phyloP scores from a whole-genome alignment of 2,113 vertebrate species.

The Tyrannus savana region DNA sequence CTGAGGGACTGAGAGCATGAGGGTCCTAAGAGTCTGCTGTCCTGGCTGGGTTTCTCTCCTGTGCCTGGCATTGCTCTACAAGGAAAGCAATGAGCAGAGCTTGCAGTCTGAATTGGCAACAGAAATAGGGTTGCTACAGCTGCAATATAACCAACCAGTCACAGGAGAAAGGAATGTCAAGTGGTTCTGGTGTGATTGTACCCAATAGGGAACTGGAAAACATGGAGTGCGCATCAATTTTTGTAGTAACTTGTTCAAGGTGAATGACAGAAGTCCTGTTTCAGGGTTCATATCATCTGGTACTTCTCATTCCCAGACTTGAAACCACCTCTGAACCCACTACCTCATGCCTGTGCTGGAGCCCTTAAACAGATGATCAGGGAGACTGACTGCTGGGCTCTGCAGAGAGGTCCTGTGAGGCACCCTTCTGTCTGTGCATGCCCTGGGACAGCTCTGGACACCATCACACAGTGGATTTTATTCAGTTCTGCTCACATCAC shows the following conservation, averaged over 20 bases:
- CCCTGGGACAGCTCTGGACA: fast-evolving
- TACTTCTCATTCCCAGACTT: not conserved
- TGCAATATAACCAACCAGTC: not conserved
- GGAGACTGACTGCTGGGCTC: not conserved
- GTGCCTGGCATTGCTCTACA: not conserved
- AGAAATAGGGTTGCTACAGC: not conserved
- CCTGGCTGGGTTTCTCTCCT: not conserved
- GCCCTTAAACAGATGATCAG: not conserved
- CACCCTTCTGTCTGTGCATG: not conserved
- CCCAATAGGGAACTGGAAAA: not conserved
- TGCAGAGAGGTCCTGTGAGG: not conserved
- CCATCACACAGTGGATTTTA: not conserved
- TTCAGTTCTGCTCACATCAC: not conserved
- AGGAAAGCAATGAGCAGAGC: not conserved
- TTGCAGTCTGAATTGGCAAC: not conserved
- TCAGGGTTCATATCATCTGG: not conserved
- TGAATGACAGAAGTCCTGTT: not conserved
- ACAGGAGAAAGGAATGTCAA: not conserved
- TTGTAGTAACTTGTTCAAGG: not conserved
- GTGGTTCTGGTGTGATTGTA: not conserved
- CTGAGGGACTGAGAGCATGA: not conserved
- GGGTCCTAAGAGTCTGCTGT: not conserved
- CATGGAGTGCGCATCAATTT: not conserved
- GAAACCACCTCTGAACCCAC: not conserved
- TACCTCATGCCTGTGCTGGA: not conserved